Evolutionary conservation across 2,113 vertebrate genomes (phyloP).

Genomic region (Python bivittatus): DNA sequence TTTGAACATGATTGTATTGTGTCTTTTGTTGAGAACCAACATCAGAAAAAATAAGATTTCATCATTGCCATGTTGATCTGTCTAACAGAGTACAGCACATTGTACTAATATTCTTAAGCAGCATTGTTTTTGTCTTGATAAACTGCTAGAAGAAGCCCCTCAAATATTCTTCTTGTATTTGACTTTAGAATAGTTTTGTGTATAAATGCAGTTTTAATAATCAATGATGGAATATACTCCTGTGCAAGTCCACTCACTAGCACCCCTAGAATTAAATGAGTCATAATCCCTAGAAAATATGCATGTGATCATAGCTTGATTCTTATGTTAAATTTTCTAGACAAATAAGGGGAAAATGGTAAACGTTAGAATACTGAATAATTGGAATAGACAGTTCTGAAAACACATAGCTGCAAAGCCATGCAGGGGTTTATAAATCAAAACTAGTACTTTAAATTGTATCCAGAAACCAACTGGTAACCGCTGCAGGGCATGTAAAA

Average conservation of each 20-base stretch:
- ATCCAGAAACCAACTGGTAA: not conserved
- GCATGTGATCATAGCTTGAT: not conserved
- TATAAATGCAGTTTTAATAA: not conserved
- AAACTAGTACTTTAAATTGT: not conserved
- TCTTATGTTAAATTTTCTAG: not conserved
- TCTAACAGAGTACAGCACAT: not conserved
- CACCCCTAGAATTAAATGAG: not conserved
- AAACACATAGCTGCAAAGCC: not conserved
- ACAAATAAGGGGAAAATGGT: no score
- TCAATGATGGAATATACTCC: not conserved
- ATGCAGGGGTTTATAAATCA: not conserved
- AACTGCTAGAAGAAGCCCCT: not conserved
- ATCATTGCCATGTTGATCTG: slow-evolving; percentile 14
- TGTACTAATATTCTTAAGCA: not conserved
- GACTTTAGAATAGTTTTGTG: not conserved
- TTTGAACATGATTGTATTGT: slow-evolving; percentile 52
- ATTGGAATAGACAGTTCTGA: not conserved
- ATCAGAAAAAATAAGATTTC: slow-evolving; percentile 40
- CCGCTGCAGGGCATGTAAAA: not conserved
- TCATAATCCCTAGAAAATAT: not conserved
- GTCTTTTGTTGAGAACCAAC: slow-evolving; percentile 48
- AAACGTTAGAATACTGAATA: not conserved
- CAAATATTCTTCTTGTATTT: not conserved
- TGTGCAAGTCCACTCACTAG: not conserved
- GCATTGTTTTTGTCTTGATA: not conserved